Base-by-base conservation (phyloP, 2,797 vertebrate genomes). In the Dipus sagitta region DNA sequence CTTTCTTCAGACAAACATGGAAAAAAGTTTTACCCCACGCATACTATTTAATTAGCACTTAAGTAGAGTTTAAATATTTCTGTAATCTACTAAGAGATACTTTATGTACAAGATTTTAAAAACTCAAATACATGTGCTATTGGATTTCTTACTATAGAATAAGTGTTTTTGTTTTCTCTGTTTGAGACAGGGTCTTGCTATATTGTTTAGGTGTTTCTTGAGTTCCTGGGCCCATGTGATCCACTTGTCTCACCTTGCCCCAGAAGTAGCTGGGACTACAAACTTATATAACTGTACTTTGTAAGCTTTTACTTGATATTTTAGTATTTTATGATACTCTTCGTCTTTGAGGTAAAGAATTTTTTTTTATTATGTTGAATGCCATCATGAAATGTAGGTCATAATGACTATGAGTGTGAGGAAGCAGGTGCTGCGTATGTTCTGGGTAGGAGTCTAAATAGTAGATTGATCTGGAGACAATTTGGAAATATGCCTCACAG, bases 61-160 rank as follows among this genome's bases (percentile, higher is more conserved):
- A 83, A 90, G 24, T 67, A 68, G 21, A 34, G 64, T 64, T 82
- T 62, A 83, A 93, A 47, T 64, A 42, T 77, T 94, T 82, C 8
- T 54, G 62, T 74, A 67, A 12, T 86, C 54, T 26, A n/a, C 52
- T 82, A 85, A 80, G 17, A 93, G 10, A 54, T 58, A 62, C 0
- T 30, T 24, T 77, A 42, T 79, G n/a, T 87, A 93, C 15, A 60
- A 71, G 34, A 62, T 64, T 92, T 87, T 83, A 60, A 58, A 74
- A 85, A 72, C 17, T 68, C 10, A 79, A 6, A 30, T 58, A 7
- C 1, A 60, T 47, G 38, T 82, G 21, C 38, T 68, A n/a, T 72
- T 94, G 32, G 24, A 12, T 92, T 91, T 84, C 47, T 71, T 77
- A 91, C 24, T 58, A 3, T 78, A 65, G 86, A 70, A 88, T 64